Conservation (phyloP, 2,797 vertebrate species). For the Leuciscus waleckii region DNA sequence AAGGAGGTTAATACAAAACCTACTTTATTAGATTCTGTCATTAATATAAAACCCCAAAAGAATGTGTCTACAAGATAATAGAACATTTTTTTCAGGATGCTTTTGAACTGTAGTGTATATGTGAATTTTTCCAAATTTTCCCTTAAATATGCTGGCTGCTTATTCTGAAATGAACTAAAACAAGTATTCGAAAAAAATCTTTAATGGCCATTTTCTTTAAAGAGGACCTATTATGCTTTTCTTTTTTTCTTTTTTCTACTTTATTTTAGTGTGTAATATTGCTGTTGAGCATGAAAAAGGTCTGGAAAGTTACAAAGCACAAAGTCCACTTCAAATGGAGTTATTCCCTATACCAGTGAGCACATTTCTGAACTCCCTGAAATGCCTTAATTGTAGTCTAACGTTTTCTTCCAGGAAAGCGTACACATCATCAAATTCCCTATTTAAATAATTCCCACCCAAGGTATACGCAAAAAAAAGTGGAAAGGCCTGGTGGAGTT, state of each 20-base stretch:
- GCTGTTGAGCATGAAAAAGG: background rate
- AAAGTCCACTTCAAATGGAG: background rate
- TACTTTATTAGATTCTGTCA: too few species aligned
- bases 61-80: too few species aligned
- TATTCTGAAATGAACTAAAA: slow-evolving; percentile 8
- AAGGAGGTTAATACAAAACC: too few species aligned
- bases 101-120: background rate
- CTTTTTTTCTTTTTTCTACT: too few species aligned
- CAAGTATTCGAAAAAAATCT: background rate
- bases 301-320: background rate
- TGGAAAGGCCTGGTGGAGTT: background rate
- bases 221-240: background rate
- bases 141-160: background rate
- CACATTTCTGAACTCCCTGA: background rate
- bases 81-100: background rate
- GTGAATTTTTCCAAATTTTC: background rate
- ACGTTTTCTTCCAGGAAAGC: background rate
- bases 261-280: too few species aligned
- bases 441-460: background rate
- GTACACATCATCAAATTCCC: background rate
- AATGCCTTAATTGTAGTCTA: background rate
- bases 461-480: background rate
- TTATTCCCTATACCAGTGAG: background rate
- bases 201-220: background rate
- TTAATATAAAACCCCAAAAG: too few species aligned